Evolutionary conservation across 2,797 vertebrate species (phyloP).

Genomic region (Sebastes glaucus): DNA sequence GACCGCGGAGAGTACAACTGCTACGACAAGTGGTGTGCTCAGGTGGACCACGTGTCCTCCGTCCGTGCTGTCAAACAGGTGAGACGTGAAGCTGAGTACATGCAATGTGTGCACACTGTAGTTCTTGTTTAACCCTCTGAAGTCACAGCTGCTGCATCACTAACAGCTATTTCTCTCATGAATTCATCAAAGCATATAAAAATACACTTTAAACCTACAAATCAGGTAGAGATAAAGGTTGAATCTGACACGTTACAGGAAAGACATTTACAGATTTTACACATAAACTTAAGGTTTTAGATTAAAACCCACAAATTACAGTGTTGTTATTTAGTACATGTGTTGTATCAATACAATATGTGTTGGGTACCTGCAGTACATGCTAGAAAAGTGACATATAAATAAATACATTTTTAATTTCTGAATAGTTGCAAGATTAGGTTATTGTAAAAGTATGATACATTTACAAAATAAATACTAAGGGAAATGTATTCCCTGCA

Average conservation of each 20-base stretch:
- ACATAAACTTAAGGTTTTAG: neutral
- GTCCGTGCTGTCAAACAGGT: constrained; percentile 84
- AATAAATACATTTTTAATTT: neutral
- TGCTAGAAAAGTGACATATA: neutral
- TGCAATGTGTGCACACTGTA: too few relatives aligned
- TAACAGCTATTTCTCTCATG: neutral
- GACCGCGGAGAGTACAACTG: constrained; percentile 84
- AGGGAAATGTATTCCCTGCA: too few relatives aligned
- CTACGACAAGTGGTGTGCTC: constrained; percentile 83
- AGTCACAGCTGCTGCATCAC: neutral
- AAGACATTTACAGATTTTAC: neutral
- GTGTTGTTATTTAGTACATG: neutral
- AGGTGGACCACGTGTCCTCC: constrained; percentile 80
- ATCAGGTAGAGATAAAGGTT: neutral
- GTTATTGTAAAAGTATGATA: neutral
- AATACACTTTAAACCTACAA: neutral
- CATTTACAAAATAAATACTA: neutral
- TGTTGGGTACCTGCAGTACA: neutral
- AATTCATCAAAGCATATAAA: neutral
- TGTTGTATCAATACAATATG: neutral
- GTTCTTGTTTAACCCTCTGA: neutral
- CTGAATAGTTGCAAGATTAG: neutral
- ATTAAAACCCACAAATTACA: neutral
- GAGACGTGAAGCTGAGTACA: neutral
- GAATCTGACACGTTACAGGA: neutral